Evolutionary conservation across 2,888 invertebrate genomes (phyloP).

Genomic region (Eupeodes latifasciatus): DNA sequence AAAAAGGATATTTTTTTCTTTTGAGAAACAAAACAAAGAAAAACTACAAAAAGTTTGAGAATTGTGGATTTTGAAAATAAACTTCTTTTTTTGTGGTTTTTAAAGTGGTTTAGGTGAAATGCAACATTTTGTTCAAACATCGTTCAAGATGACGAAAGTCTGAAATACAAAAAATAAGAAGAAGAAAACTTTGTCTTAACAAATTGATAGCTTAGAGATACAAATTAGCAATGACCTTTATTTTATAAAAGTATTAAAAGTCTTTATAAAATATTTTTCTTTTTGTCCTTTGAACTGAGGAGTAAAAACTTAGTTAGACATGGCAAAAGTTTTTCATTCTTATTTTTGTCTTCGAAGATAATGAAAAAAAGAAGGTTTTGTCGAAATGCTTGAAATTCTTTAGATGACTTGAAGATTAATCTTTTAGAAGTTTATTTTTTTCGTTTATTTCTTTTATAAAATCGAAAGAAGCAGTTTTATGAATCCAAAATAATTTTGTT

Average conservation of each 20-base stretch:
- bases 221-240: slow-evolving; percentile 25
- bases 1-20: neutral
- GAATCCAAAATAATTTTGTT: neutral
- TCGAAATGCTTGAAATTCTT: neutral
- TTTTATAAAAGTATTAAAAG: neutral
- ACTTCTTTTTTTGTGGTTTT: neutral
- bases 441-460: neutral
- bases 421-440: neutral
- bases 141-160: neutral
- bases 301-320: neutral
- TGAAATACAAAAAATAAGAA: neutral
- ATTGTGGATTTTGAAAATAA: slow-evolving; percentile 21
- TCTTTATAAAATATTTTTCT: neutral
- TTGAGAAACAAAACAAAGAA: neutral
- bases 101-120: slow-evolving; percentile 2
- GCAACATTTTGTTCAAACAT: neutral
- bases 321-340: neutral
- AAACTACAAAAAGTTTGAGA: neutral
- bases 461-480: neutral
- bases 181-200: slow-evolving; percentile 7
- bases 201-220: slow-evolving; percentile 14
- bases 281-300: neutral
- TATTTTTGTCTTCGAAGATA: neutral
- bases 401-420: neutral
- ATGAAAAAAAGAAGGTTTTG: neutral